Evolutionary conservation across 2,113 vertebrate genomes (phyloP).

Genomic region (Solenodon paradoxus): DNA sequence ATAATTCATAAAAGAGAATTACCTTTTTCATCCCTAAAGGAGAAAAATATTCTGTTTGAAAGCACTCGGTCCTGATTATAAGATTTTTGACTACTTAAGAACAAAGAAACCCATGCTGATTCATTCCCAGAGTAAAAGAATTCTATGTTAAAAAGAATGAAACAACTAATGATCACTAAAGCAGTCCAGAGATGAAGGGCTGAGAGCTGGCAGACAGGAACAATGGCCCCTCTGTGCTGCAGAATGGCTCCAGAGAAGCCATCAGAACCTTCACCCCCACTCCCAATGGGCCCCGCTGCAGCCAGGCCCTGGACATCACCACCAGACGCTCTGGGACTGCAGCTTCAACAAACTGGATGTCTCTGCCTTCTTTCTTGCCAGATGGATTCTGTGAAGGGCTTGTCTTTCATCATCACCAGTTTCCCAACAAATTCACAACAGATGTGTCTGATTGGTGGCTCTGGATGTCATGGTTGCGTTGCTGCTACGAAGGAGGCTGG

Average conservation of each 20-base stretch:
- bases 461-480: neutral
- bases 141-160: slow-evolving; percentile 4
- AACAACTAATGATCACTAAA: neutral
- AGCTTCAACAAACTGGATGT: neutral
- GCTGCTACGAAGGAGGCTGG: neutral
- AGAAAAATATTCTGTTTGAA: slow-evolving; percentile 35
- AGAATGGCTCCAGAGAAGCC: neutral
- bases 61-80: neutral
- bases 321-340: neutral
- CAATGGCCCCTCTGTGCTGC: neutral
- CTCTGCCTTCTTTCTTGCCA: neutral
- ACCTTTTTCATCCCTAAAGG: slow-evolving; percentile 29
- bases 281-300: neutral
- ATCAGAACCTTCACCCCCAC: fast-evolving
- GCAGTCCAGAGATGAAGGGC: neutral
- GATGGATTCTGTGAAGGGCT: neutral
- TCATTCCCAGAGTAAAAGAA: neutral
- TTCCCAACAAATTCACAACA: neutral
- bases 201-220: neutral
- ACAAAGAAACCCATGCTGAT: neutral
- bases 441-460: neutral
- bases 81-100: neutral
- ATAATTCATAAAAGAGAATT: slow-evolving; percentile 18
- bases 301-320: neutral
- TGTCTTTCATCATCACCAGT: neutral